phyloP scores from a whole-genome alignment of 2,888 invertebrate genomes.

The Noctua pronuba region DNA sequence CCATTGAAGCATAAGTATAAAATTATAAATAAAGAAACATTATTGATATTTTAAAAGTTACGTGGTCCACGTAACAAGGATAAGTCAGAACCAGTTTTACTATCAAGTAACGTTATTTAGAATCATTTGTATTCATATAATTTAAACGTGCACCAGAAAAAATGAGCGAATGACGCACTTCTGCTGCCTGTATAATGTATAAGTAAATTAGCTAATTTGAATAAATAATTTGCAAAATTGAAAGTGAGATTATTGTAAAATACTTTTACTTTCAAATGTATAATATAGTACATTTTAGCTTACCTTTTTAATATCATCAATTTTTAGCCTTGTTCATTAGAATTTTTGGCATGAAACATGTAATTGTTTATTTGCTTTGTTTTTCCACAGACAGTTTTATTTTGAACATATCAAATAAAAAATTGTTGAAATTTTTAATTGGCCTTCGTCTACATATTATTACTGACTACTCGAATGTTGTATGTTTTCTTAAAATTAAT shows the following conservation, averaged over 20 bases:
- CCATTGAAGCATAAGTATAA: slow-evolving; percentile 85
- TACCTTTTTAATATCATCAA: slow-evolving; percentile 4
- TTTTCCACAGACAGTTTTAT: background rate
- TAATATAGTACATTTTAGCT: background rate
- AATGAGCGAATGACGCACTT: slow-evolving; percentile 34
- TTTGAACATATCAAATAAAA: background rate
- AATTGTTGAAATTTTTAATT: background rate
- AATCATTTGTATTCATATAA: slow-evolving; percentile 18
- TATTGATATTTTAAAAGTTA: slow-evolving; percentile 50
- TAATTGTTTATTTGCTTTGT: background rate
- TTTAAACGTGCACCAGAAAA: slow-evolving; percentile 21
- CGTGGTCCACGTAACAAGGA: slow-evolving; percentile 44
- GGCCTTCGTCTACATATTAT: background rate
- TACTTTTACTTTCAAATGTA: background rate
- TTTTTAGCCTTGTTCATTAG: background rate
- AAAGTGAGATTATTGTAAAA: slow-evolving; percentile 1
- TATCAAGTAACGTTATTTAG: slow-evolving; percentile 19
- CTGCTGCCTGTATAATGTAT: slow-evolving; percentile 6
- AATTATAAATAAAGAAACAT: slow-evolving; percentile 67
- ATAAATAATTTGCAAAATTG: background rate
- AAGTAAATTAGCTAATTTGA: slow-evolving; percentile 22
- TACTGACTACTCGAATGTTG: background rate
- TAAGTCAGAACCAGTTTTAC: slow-evolving; percentile 15
- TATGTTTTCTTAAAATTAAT: background rate
- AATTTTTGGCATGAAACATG: slow-evolving; percentile 4